Conservation (phyloP, 2,888 invertebrate genomes). For the Corythucha ciliata region DNA sequence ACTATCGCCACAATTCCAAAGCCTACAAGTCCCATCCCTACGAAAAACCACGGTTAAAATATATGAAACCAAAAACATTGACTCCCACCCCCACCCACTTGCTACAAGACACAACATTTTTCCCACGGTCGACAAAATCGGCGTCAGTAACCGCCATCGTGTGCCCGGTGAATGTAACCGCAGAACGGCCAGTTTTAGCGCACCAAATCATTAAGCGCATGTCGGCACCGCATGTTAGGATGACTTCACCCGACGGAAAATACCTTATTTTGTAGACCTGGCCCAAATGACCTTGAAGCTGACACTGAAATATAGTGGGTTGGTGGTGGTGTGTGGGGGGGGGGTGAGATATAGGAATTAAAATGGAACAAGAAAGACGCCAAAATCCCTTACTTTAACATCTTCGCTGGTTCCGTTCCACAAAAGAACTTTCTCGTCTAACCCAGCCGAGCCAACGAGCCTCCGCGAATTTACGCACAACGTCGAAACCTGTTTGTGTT, state of each 20-base stretch:
- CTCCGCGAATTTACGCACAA: slow-evolving; percentile 53
- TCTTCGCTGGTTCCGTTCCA: slow-evolving; percentile 56
- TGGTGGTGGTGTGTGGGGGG: too few species aligned
- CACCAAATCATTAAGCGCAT: slow-evolving; percentile 61
- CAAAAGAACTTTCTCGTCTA: slow-evolving; percentile 49
- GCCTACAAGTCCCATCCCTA: slow-evolving; percentile 57
- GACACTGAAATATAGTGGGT: slow-evolving; percentile 17
- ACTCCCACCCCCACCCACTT: slow-evolving; percentile 44
- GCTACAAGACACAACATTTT: slow-evolving; percentile 59
- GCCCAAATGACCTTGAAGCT: slow-evolving; percentile 50
- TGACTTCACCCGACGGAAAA: slow-evolving; percentile 61
- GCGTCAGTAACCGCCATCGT: slow-evolving; percentile 54
- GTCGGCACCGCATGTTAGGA: slow-evolving; percentile 59
- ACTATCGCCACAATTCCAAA: slow-evolving; percentile 61
- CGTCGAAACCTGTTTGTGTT: slow-evolving; percentile 40
- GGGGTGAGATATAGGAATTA: too few species aligned
- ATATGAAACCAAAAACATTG: not conserved
- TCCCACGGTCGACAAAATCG: slow-evolving; percentile 55
- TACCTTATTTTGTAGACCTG: slow-evolving; percentile 58
- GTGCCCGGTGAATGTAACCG: slow-evolving; percentile 57
- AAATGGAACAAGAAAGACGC: not conserved
- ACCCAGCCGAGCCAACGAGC: slow-evolving; percentile 53
- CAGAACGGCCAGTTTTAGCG: slow-evolving; percentile 56
- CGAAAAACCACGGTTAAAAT: slow-evolving; percentile 9
- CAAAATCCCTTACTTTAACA: slow-evolving; percentile 40